These are phyloP conservation scores for Drosophila nr. fundita DNA, from an alignment of 2,888 invertebrate genomes.

Conservation along the genomic window DNA sequence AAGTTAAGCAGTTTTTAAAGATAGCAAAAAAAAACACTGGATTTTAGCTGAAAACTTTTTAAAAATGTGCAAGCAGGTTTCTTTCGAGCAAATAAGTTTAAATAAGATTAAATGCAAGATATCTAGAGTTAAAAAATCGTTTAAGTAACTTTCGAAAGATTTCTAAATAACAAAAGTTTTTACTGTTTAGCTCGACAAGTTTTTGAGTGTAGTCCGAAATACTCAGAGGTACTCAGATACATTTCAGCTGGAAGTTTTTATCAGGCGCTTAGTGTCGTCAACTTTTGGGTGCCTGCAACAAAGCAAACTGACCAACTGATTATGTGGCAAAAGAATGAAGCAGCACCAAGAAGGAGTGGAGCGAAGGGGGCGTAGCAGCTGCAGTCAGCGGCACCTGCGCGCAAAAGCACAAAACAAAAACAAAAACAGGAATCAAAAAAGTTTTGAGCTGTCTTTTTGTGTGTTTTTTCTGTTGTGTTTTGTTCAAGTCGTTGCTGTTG, in stretches of 20 bases:
- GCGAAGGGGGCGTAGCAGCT: slow-evolving; percentile 9
- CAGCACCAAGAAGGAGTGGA: not conserved
- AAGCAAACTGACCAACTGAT: slow-evolving; percentile 36
- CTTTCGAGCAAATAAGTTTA: not conserved
- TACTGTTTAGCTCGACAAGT: not conserved
- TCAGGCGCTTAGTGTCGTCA: slow-evolving; percentile 74
- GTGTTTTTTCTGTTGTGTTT: slow-evolving; percentile 11
- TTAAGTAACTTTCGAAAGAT: not conserved
- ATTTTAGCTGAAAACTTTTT: not conserved
- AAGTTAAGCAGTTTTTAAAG: not conserved
- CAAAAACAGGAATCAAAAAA: slow-evolving; percentile 38
- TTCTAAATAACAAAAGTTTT: not conserved
- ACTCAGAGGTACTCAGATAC: slow-evolving; percentile 34
- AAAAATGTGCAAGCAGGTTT: not conserved
- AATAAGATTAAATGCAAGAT: not conserved
- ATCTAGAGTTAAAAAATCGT: not conserved
- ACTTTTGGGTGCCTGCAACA: slow-evolving; percentile 41
- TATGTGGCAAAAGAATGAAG: slow-evolving; percentile 7
- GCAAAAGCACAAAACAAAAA: not conserved
- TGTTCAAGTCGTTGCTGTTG: slow-evolving; percentile 17
- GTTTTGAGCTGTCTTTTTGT: slow-evolving; percentile 18
- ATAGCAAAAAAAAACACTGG: not conserved
- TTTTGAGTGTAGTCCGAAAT: slow-evolving; percentile 5
- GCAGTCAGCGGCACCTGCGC: slow-evolving; percentile 44
- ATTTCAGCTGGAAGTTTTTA: slow-evolving; percentile 60